Evolutionary conservation across 1,140 invertebrate genomes (phyloP).

Genomic region (Leptinotarsa undecemlineata): DNA sequence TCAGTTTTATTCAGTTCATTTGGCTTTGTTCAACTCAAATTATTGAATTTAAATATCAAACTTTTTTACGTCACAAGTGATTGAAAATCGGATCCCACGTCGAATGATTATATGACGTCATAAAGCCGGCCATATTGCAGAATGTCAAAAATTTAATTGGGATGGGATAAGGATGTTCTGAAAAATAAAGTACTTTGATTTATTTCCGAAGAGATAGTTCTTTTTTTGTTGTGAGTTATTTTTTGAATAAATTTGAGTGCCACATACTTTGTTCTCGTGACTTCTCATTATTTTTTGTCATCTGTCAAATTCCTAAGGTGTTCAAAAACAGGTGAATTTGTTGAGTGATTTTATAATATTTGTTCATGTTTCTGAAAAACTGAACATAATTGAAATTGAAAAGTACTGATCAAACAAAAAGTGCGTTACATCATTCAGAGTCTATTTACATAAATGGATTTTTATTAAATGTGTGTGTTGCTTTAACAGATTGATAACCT

Average conservation of each 20-base stretch:
- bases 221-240: slow-evolving; percentile 10
- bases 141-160: slow-evolving; percentile 34
- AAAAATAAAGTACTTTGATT: slow-evolving; percentile 30
- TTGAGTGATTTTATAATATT: slow-evolving; percentile 9
- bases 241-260: not conserved
- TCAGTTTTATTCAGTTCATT: too few relatives aligned
- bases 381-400: not conserved
- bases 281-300: slow-evolving; percentile 26
- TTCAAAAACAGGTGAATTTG: slow-evolving; percentile 40
- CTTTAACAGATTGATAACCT: slow-evolving; percentile 39
- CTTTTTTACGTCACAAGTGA: not conserved
- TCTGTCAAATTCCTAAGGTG: slow-evolving; percentile 35
- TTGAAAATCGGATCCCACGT: not conserved
- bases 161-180: slow-evolving; percentile 34
- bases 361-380: not conserved
- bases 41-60: not conserved
- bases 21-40: too few relatives aligned
- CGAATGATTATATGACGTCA: slow-evolving; percentile 36
- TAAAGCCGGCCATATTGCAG: slow-evolving; percentile 39
- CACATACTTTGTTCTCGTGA: not conserved
- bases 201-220: not conserved
- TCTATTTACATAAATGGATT: slow-evolving; percentile 8
- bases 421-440: not conserved
- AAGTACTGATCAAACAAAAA: not conserved
- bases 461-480: slow-evolving; percentile 34